phyloP scores from a whole-genome alignment of 2,888 invertebrate species.

The Cataglyphis cursor region DNA sequence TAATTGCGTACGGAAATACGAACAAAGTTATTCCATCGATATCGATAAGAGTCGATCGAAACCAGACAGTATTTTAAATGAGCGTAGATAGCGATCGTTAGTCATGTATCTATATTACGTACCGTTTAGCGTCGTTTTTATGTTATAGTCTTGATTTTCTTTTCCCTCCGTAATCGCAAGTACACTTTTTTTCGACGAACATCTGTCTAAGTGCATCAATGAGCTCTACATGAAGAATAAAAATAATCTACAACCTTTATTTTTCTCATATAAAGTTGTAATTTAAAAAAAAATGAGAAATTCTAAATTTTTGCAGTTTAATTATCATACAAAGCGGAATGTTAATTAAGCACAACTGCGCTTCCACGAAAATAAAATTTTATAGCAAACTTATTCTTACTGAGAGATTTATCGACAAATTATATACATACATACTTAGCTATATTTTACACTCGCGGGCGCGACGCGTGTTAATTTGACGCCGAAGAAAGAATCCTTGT shows the following conservation, averaged over 20 bases:
- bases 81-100: constrained; percentile 68
- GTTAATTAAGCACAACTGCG: constrained; percentile 41
- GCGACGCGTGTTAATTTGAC: constrained; percentile 19
- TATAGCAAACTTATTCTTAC: constrained; percentile 24
- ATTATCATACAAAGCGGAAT: constrained; percentile 25
- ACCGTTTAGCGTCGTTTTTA: constrained; percentile 28
- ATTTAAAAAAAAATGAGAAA: constrained; percentile 13
- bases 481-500: constrained; percentile 5
- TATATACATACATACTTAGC: constrained; percentile 1
- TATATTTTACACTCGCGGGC: not conserved
- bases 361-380: constrained; percentile 46
- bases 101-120: constrained; percentile 41
- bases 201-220: not conserved
- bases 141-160: constrained; percentile 1
- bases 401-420: constrained; percentile 19
- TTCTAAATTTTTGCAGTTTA: not conserved
- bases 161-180: not conserved
- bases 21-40: constrained; percentile 37
- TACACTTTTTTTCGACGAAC: not conserved
- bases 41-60: constrained; percentile 54
- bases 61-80: constrained; percentile 83
- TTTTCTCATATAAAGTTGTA: constrained; percentile 5
- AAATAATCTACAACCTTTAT: not conserved
- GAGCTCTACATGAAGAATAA: not conserved
- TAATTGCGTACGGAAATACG: constrained; percentile 2